Percentiles rank a stretch among this genome's conserved stretches.
These are phyloP conservation scores for Campopleginae sp. DNA, from an alignment of 2,888 invertebrate genomes.

Conservation along the genomic window DNA sequence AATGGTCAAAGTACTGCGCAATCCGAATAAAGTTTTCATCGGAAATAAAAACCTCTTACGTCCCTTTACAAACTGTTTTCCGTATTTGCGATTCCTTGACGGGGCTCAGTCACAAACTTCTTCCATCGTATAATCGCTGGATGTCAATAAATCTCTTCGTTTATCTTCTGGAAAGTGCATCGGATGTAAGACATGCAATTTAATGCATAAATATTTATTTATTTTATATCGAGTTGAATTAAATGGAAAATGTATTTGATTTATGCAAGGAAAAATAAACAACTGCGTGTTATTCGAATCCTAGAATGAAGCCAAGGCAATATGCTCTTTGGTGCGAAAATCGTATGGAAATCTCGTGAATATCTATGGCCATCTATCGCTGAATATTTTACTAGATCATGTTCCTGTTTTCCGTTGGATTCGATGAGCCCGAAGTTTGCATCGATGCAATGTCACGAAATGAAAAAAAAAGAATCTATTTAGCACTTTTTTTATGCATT, in stretches of 20 bases:
- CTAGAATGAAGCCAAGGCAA: not conserved
- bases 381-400: not conserved
- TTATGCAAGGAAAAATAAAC: not conserved
- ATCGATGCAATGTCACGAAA: too few species aligned
- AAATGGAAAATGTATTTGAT: not conserved
- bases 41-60: not conserved
- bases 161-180: too few species aligned
- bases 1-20: not conserved
- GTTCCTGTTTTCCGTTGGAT: not conserved
- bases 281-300: not conserved
- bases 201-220: too few species aligned
- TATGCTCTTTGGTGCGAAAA: not conserved
- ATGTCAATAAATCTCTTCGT: too few species aligned
- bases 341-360: not conserved
- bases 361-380: not conserved
- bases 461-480: too few species aligned
- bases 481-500: too few species aligned
- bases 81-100: too few species aligned
- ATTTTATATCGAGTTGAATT: not conserved
- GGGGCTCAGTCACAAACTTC: too few species aligned
- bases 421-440: too few species aligned
- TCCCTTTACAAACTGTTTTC: not conserved
- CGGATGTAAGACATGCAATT: too few species aligned
- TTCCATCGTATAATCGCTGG: too few species aligned
- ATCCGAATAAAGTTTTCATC: not conserved